Conservation (phyloP, 2,797 vertebrate genomes). For the Megalops cyprinoides region DNA sequence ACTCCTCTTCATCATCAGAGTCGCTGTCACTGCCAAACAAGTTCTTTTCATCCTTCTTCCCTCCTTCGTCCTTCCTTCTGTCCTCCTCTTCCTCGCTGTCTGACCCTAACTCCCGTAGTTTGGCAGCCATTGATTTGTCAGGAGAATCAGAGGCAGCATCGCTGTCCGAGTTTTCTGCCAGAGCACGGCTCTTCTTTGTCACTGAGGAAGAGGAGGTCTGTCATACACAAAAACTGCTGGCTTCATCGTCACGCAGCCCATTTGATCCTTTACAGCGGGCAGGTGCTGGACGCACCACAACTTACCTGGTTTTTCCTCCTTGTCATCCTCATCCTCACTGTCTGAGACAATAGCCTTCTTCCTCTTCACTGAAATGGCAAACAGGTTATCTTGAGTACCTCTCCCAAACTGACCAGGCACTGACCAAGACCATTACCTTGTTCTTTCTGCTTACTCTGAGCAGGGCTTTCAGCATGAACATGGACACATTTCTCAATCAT, state of each 20-base stretch:
- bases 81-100: slow-evolving; percentile 87
- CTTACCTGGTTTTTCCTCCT: slow-evolving; percentile 65
- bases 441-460: neutral
- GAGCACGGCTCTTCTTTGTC: slow-evolving; percentile 83
- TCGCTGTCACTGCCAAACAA: slow-evolving; percentile 97
- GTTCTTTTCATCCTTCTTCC: slow-evolving; percentile 85
- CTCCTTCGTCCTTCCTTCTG: slow-evolving; percentile 51
- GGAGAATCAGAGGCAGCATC: slow-evolving; percentile 64
- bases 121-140: slow-evolving; percentile 73
- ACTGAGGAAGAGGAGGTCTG: slow-evolving; percentile 46
- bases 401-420: neutral
- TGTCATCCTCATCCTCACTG: slow-evolving; percentile 85
- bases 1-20: slow-evolving; percentile 93
- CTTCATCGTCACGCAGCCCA: neutral
- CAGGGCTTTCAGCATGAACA: neutral
- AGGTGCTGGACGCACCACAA: neutral
- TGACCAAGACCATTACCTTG: neutral
- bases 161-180: slow-evolving; percentile 87
- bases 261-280: neutral
- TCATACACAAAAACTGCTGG: neutral
- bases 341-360: slow-evolving; percentile 90
- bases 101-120: slow-evolving; percentile 77
- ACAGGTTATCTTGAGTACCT: neutral
- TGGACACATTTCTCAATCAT: neutral
- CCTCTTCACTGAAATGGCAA: slow-evolving; percentile 77